These are phyloP conservation scores for Polypedilum pembai DNA, from an alignment of 1,140 invertebrate genomes.

Conservation along the genomic window DNA sequence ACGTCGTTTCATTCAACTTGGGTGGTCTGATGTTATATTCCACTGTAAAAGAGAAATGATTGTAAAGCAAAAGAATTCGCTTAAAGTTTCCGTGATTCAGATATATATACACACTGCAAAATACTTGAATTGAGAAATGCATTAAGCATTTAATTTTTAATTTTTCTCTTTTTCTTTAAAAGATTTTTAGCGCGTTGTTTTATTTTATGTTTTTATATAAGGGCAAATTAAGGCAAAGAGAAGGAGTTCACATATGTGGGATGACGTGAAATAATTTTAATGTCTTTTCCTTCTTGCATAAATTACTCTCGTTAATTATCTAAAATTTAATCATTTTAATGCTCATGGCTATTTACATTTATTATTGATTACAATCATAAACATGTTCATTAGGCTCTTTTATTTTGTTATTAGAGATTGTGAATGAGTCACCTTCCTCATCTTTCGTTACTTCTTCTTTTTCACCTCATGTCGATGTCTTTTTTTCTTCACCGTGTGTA, in stretches of 20 bases:
- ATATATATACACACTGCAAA: background rate
- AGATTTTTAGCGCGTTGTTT: constrained; percentile 8
- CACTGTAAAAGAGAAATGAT: background rate
- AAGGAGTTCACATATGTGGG: constrained; percentile 10
- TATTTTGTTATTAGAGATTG: background rate
- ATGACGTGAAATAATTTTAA: background rate
- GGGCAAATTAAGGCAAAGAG: background rate
- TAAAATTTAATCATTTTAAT: constrained; percentile 11
- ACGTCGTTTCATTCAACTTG: constrained; percentile 27
- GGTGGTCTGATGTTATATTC: background rate
- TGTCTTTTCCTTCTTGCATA: background rate
- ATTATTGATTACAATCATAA: constrained; percentile 14
- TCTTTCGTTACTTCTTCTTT: background rate
- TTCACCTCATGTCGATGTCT: background rate
- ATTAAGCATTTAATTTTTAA: constrained; percentile 14
- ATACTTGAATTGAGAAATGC: constrained; percentile 18
- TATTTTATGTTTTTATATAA: constrained; percentile 1
- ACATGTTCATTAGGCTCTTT: background rate
- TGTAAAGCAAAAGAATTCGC: constrained; percentile 15
- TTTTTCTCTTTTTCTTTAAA: background rate
- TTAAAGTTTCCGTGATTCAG: constrained; percentile 17
- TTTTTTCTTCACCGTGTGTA: background rate
- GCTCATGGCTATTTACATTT: background rate
- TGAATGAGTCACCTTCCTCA: background rate
- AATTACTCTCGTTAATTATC: background rate